phyloP scores from a whole-genome alignment of 2,113 vertebrate species.

The Pseudorhombus dupliciocellatus region DNA sequence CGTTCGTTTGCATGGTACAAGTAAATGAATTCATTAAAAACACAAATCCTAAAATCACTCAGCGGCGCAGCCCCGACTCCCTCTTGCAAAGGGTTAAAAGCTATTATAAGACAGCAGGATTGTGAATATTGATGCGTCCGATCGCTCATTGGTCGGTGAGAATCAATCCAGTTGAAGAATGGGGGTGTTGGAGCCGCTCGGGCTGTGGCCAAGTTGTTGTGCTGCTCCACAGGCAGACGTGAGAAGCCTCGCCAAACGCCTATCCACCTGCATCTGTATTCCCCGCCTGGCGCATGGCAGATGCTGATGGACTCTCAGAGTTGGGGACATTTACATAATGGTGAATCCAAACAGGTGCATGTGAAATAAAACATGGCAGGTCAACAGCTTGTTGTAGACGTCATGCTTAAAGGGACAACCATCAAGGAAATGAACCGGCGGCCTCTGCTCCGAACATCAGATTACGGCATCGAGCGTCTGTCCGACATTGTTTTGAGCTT shows the following conservation, averaged over 20 bases:
- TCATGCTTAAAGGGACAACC: slow-evolving; percentile 29
- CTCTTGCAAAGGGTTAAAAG: slow-evolving; percentile 45
- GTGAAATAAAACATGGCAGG: slow-evolving; percentile 62
- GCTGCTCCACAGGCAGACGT: slow-evolving; percentile 62
- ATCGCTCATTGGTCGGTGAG: slow-evolving; percentile 59
- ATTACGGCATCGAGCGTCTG: slow-evolving; percentile 25
- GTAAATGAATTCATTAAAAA: too few species aligned
- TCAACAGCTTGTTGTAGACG: slow-evolving; percentile 61
- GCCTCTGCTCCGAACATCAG: slow-evolving; percentile 6
- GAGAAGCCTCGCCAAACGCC: slow-evolving; percentile 61
- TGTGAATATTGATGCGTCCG: slow-evolving; percentile 75
- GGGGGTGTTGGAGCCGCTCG: slow-evolving; percentile 55
- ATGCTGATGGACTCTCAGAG: slow-evolving; percentile 59
- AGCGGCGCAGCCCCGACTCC: neutral
- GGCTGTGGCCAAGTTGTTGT: slow-evolving; percentile 66
- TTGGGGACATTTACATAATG: slow-evolving; percentile 58
- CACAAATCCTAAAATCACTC: neutral
- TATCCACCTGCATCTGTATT: slow-evolving; percentile 62
- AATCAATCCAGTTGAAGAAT: slow-evolving; percentile 77
- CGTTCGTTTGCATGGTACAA: too few species aligned
- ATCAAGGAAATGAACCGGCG: slow-evolving; percentile 16
- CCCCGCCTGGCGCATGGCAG: slow-evolving; percentile 51
- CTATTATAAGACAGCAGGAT: slow-evolving; percentile 61
- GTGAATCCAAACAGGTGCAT: slow-evolving; percentile 60
- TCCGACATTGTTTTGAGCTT: slow-evolving; percentile 1